A percentile compares a stretch with the other conserved stretches of the same genome.
phyloP scores from a whole-genome alignment of 2,888 invertebrate species.

The Eubasilissa splendida region DNA sequence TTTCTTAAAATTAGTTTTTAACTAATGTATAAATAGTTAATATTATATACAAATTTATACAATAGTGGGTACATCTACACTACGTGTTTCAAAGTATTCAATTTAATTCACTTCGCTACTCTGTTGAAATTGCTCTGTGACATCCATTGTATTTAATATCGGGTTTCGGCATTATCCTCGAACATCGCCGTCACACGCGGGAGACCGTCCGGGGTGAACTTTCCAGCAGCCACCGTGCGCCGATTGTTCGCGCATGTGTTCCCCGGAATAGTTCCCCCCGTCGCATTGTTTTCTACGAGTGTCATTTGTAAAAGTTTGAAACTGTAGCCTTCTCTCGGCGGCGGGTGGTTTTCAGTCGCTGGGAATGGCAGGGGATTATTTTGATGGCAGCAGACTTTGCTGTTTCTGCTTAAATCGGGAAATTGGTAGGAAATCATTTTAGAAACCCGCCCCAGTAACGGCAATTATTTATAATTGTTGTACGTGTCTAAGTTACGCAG shows the following conservation, averaged over 20 bases:
- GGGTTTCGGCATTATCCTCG: no score
- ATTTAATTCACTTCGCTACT: no score
- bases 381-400: conserved; percentile 1
- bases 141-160: no score
- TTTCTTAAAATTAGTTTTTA: no score
- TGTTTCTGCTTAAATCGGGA: conserved; percentile 37
- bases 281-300: conserved; percentile 38
- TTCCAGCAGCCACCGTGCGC: neutral
- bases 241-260: neutral
- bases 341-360: neutral
- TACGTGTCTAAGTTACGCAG: conserved; percentile 23
- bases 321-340: conserved; percentile 30
- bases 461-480: conserved; percentile 23
- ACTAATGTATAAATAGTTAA: no score
- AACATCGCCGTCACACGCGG: no score
- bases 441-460: conserved; percentile 21
- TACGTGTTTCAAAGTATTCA: no score
- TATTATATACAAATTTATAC: no score
- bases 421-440: conserved; percentile 45
- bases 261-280: conserved; percentile 29
- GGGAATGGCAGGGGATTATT: neutral
- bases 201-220: neutral
- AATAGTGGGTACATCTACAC: no score
- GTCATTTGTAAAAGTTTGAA: conserved; percentile 36
- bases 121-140: no score